Evolutionary conservation across 1,140 invertebrate species (phyloP), one percentile per base, ranked within the genome.

Genomic region (Ceratina japonica): DNA sequence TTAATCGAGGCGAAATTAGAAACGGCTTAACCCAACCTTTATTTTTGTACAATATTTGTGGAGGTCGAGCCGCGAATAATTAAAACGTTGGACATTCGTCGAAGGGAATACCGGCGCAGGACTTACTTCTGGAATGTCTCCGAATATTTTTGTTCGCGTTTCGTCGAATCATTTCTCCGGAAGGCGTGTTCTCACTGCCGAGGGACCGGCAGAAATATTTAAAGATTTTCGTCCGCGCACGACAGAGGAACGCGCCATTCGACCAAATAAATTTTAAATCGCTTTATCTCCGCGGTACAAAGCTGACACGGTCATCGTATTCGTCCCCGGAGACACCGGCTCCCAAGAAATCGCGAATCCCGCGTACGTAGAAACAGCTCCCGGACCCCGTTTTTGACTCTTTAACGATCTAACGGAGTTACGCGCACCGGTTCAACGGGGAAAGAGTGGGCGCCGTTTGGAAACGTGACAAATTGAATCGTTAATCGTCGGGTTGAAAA

Each of bases 181-280:
- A 22, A 56, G 31, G 16, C 13, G 7, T 7, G 7, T 7, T 27
- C 3, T 44, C 2, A 44, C n/a, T 16, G 16, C 27, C 5, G 37
- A 44, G 13, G 37, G 37, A n/a, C 10, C 37, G n/a, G 44, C 7
- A 15, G 52, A 64, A 64, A 74, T 64, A 64, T 74, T 74, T 52
- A 64, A 52, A 61, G 22, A 54, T 64, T 54, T 74, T 18, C 37
- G 24, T 22, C 13, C 20, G 27, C 37, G 71, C 59, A 31, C 20
- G 13, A 12, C n/a, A 49, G 49, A 22, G 31, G 12, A 8, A 52
- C 63, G 49, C 37, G 22, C 24, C 27, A n/a, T 18, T 74, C 61
- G 31, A n/a, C 18, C 13, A 18, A 44, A 52, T 74, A 74, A 74
- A 74, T 74, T 65, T 74, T 74, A 37, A 20, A 74, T 74, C 72